These are phyloP conservation scores for Pammene aurita DNA, from an alignment of 2,888 invertebrate species.

Conservation along the genomic window DNA sequence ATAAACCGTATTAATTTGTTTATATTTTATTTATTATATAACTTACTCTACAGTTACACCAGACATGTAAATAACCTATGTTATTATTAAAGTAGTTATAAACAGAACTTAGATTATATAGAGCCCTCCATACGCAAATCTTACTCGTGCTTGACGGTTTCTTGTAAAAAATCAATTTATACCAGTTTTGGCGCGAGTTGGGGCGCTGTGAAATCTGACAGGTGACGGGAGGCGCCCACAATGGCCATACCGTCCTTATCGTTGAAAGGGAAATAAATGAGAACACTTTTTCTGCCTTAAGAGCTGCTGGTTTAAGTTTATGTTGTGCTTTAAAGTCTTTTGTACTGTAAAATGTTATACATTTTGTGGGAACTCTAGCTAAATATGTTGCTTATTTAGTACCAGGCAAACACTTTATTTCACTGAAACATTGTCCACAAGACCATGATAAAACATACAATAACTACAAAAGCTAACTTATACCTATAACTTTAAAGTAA, in stretches of 20 bases:
- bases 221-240: constrained; percentile 67
- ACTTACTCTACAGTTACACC: too few relatives aligned
- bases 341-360: not conserved
- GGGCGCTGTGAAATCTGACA: constrained; percentile 68
- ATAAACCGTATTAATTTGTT: too few relatives aligned
- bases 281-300: constrained; percentile 68
- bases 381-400: constrained; percentile 7
- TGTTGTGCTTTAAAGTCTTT: constrained; percentile 47
- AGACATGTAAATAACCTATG: too few relatives aligned
- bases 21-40: too few relatives aligned
- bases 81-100: too few relatives aligned
- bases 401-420: constrained; percentile 1
- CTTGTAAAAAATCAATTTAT: constrained; percentile 55
- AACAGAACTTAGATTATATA: too few relatives aligned
- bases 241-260: constrained; percentile 67
- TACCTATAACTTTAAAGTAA: too few relatives aligned
- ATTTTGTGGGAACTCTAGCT: not conserved
- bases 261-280: constrained; percentile 74
- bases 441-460: too few relatives aligned
- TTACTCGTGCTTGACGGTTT: constrained; percentile 4
- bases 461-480: too few relatives aligned
- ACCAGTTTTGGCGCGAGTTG: constrained; percentile 46
- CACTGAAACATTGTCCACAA: not conserved
- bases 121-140: not conserved
- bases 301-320: constrained; percentile 60